Evolutionary conservation across 1,140 invertebrate genomes (phyloP), one percentile per base, ranked within the genome.

Genomic region (Drosophila rufa): DNA sequence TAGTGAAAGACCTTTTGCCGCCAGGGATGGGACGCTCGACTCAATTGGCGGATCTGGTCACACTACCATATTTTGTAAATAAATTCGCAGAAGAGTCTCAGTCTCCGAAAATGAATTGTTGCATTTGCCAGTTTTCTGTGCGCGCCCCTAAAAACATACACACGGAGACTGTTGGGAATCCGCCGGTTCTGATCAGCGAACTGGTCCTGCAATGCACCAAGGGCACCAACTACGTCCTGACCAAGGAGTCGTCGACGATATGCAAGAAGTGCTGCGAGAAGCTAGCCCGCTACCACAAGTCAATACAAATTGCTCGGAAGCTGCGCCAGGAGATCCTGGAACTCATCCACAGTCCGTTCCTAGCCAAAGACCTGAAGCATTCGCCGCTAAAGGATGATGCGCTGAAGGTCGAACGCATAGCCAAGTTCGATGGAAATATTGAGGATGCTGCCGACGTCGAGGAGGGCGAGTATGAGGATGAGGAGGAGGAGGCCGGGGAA

Each of bases 241-340:
- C 46, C 45, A 82, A 85, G 47, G 75, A 80, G 19, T 56, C 65
- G 33, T 58, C 85, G 14, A 69, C 82, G 38, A 90, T 90, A 47
- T 90, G 85, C 58, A 90, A 91, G 27, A 90, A 90, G 25, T 90
- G 85, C 58, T 74, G 59, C 17, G 85, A 90, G 65, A 90, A 90
- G 48, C 30, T 90, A 17, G 36, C 68, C 12, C 79, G 85, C 9
- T 90, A 90, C 56, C 81, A 90, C 61, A 90, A 90, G 55, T 90
- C 85, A 19, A 15, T 90, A 17, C 81, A 90, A 50, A 70, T 90
- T 12, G 85, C 85, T 2, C 65, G 75, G 6, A 90, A 85, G 14
- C 64, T 90, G 50, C 75, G 86, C 8, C 75, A 77, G 30, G 85
- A 90, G 46, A 90, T 90, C 7, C 60, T 90, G 1, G 85, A 90